A percentile compares a stretch with the other conserved stretches of the same genome.
These are phyloP conservation scores for Rhamnusium bicolor DNA, from an alignment of 2,888 invertebrate species.

Conservation along the genomic window DNA sequence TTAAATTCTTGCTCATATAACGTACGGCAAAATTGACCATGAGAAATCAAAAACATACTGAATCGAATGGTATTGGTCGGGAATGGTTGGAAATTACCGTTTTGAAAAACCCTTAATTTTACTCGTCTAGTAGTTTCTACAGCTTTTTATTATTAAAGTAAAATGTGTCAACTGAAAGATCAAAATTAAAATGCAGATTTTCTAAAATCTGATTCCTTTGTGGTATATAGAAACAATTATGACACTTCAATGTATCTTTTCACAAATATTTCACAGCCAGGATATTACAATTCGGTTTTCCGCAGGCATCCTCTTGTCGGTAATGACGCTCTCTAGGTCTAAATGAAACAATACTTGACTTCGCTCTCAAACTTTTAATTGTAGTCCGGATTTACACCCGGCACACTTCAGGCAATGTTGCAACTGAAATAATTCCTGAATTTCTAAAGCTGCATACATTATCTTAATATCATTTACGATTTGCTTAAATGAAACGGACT, in stretches of 20 bases:
- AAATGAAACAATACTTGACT: conserved; percentile 24
- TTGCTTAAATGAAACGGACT: background rate
- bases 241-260: conserved; percentile 6
- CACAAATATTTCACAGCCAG: conserved; percentile 1
- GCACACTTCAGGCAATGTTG: background rate
- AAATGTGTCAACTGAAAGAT: background rate
- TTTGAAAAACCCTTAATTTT: too few species aligned
- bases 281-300: conserved; percentile 15
- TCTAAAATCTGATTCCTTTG: background rate
- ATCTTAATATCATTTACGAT: background rate
- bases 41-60: too few species aligned
- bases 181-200: background rate
- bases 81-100: too few species aligned
- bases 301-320: background rate
- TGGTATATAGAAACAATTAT: background rate
- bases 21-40: too few species aligned
- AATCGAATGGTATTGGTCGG: too few species aligned
- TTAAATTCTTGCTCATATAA: too few species aligned
- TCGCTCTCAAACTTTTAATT: conserved; percentile 26
- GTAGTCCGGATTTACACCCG: conserved; percentile 16
- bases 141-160: background rate
- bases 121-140: background rate
- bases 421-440: background rate
- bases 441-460: conserved; percentile 6
- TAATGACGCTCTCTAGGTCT: conserved; percentile 14